Base-by-base conservation (phyloP, 2,888 invertebrate species). In the Platycheirus albimanus region DNA sequence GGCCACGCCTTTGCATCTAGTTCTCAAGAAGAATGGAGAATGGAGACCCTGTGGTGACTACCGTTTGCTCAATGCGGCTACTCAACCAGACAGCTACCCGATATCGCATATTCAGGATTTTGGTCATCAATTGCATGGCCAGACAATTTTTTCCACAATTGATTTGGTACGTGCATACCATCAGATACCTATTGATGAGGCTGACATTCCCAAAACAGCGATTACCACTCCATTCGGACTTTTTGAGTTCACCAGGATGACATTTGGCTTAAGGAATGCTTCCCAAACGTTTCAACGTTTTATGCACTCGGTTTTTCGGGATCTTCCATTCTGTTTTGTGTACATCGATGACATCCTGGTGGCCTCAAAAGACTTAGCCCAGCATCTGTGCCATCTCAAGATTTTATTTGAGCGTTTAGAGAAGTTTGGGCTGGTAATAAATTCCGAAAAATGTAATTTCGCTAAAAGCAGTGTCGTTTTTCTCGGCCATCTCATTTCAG, bases 271-370 rank as follows among this genome's bases (percentile, higher is more conserved):
- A 7, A 20, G 13, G 10, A 64, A 64, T 7, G 49, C 49, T 0
- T 10, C 17, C 4, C 64, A 36, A 38, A 49, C 49, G 2, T 64
- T 64, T 28, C 43, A 54, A 5, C 19, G 43, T 0, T 20, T 52
- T 10, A 54, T 54, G 43, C 41, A 54, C 6, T 5, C 17, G 0
- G 30, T 43, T 1, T n/a, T 52, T 1, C 15, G 52, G 20, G 19
- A 43, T 19, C 41, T 67, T n/a, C 0, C 13, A 10, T 54, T 67
- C 13, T 41, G 41, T 2, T 49, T 38, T 17, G 15, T 13, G 0
- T 64, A 49, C 3, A 64, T 64, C 0, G 36, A 41, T 11, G 51
- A 41, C 17, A 52, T 66, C 11, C 10, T 41, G n/a, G 43, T 67
- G 19, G 66, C 5, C 10, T 7, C 20, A 17, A 28, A 28, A 11